These are phyloP conservation scores for Aquatica leii DNA, from an alignment of 2,888 invertebrate species.

Conservation along the genomic window DNA sequence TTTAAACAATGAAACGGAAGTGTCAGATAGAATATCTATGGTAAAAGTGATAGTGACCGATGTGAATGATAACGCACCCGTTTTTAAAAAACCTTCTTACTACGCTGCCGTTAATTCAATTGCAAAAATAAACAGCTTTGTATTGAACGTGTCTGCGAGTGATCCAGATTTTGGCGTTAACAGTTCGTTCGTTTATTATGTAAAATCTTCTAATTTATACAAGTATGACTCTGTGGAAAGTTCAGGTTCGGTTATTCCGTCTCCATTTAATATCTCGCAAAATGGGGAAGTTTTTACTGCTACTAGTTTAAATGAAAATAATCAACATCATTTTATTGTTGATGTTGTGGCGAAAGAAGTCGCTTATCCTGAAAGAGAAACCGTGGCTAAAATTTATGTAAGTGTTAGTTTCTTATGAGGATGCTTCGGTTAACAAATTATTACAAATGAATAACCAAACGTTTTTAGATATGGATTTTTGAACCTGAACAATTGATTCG, in stretches of 20 bases:
- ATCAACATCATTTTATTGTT: slow-evolving; percentile 85
- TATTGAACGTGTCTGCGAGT: slow-evolving; percentile 77
- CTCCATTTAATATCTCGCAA: slow-evolving; percentile 82
- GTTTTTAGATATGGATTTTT: slow-evolving; percentile 86
- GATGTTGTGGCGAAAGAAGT: slow-evolving; percentile 85
- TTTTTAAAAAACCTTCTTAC: slow-evolving; percentile 55
- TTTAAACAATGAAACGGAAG: slow-evolving; percentile 56
- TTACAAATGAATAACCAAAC: no score
- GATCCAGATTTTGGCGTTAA: slow-evolving; percentile 88
- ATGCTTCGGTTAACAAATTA: no score
- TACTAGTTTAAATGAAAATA: slow-evolving; percentile 86
- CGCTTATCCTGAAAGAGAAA: slow-evolving; percentile 79
- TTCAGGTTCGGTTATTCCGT: slow-evolving; percentile 87
- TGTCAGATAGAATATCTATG: slow-evolving; percentile 75
- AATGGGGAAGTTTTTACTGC: slow-evolving; percentile 78
- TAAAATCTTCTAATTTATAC: slow-evolving; percentile 82
- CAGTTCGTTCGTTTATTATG: slow-evolving; percentile 82
- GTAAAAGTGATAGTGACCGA: slow-evolving; percentile 79
- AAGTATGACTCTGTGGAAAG: slow-evolving; percentile 79
- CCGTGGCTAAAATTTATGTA: slow-evolving; percentile 80
- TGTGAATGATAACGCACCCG: slow-evolving; percentile 86
- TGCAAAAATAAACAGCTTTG: slow-evolving; percentile 77
- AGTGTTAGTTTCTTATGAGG: no score
- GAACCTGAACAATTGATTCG: slow-evolving; percentile 84
- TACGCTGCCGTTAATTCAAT: slow-evolving; percentile 76